phyloP scores from a whole-genome alignment of 1,140 invertebrate genomes.

The Oreohelix idahoensis region DNA sequence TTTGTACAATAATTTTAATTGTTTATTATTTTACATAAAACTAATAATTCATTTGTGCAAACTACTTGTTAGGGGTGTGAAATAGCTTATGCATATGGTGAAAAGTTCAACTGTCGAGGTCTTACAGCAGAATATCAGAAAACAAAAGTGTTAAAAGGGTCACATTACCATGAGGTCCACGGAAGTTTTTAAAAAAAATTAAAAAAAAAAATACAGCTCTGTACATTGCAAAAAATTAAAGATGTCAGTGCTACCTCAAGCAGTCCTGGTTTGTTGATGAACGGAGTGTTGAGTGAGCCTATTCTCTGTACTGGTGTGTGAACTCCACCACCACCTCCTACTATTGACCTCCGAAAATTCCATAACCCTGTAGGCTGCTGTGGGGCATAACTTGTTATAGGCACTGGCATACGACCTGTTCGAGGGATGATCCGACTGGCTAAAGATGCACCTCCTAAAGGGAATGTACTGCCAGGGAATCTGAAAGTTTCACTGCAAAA shows the following conservation, averaged over 20 bases:
- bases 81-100: too few species aligned
- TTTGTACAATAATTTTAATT: too few species aligned
- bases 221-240: too few species aligned
- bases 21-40: too few species aligned
- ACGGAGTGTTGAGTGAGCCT: constrained; percentile 55
- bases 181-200: too few species aligned
- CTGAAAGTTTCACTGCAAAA: not conserved
- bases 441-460: constrained; percentile 40
- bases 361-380: constrained; percentile 47
- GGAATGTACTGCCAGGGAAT: constrained; percentile 49
- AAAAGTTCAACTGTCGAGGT: too few species aligned
- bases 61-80: too few species aligned
- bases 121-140: too few species aligned
- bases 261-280: constrained; percentile 51
- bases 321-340: constrained; percentile 43
- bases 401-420: constrained; percentile 27
- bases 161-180: too few species aligned
- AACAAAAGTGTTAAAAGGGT: too few species aligned
- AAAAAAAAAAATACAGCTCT: too few species aligned
- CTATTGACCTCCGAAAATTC: constrained; percentile 57
- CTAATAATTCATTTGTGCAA: too few species aligned
- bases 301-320: constrained; percentile 54
- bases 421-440: constrained; percentile 30
- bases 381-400: constrained; percentile 29
- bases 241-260: constrained; percentile 47